These are phyloP conservation scores for Sorex araneus DNA, from an alignment of 2,113 vertebrate genomes.

Conservation along the genomic window DNA sequence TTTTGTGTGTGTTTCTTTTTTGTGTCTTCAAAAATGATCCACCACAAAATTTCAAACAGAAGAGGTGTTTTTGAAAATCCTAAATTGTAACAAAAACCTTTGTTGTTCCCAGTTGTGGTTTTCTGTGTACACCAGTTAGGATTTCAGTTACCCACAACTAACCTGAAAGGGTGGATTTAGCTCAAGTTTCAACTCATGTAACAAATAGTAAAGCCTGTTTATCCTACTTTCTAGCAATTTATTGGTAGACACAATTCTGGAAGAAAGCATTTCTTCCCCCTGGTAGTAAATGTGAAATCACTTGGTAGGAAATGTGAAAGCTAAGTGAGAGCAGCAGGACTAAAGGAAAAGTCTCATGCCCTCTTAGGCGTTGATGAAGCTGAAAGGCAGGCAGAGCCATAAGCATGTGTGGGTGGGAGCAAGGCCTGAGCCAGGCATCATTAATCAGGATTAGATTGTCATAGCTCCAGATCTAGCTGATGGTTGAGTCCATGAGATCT, in stretches of 20 bases:
- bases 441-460: neutral
- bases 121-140: neutral
- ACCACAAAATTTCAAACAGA: constrained; percentile 29
- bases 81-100: constrained; percentile 2
- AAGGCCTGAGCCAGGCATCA: neutral
- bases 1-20: neutral
- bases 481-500: neutral
- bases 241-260: neutral
- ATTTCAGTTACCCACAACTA: neutral
- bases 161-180: neutral
- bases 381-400: neutral
- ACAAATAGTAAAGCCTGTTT: neutral
- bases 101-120: neutral
- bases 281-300: too few relatives aligned
- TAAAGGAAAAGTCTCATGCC: neutral
- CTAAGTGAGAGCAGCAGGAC: neutral
- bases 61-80: neutral
- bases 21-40: neutral
- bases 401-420: too few relatives aligned
- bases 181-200: constrained; percentile 15
- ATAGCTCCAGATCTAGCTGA: neutral
- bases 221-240: neutral
- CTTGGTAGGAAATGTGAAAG: neutral
- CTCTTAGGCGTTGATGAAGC: neutral
- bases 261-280: neutral